Evolutionary conservation across 2,888 invertebrate genomes (phyloP).

Genomic region (Rhorus exstirpatorius): DNA sequence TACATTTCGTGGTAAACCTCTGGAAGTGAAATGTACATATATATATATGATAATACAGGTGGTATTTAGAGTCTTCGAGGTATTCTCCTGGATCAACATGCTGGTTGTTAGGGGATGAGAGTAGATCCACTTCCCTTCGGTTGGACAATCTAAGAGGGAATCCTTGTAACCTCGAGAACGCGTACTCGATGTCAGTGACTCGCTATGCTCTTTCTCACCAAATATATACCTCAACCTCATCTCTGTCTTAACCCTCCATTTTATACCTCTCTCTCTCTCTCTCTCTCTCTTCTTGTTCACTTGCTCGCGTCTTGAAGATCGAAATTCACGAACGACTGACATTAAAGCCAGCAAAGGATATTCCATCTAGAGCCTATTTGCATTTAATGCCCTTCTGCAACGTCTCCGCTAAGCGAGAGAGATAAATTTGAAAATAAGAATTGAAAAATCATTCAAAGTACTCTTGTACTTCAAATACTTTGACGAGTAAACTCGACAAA

Average conservation of each 20-base stretch:
- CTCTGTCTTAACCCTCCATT: conserved; percentile 1
- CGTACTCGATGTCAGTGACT: conserved; percentile 59
- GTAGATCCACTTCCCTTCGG: conserved; percentile 48
- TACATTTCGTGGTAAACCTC: conserved; percentile 36
- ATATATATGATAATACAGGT: conserved; percentile 9
- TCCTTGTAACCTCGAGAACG: conserved; percentile 65
- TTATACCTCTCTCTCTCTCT: too few relatives aligned
- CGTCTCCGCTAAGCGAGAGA: too few relatives aligned
- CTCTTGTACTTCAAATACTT: too few relatives aligned
- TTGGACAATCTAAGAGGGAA: conserved; percentile 62
- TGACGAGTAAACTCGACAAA: too few relatives aligned
- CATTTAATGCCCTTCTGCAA: too few relatives aligned
- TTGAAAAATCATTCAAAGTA: too few relatives aligned
- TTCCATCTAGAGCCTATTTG: too few relatives aligned
- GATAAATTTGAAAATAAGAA: too few relatives aligned
- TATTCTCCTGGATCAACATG: conserved; percentile 7
- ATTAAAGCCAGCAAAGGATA: too few relatives aligned
- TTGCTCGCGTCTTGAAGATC: neutral
- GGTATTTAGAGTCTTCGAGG: neutral
- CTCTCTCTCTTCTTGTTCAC: neutral
- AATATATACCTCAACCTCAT: conserved; percentile 22
- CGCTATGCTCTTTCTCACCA: conserved; percentile 18
- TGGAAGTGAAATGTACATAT: neutral
- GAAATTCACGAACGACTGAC: neutral
- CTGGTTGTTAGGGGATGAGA: neutral